Percentiles rank a stretch among this genome's conserved stretches.
phyloP scores from a whole-genome alignment of 2,113 vertebrate species.

The Nannospalax galili region DNA sequence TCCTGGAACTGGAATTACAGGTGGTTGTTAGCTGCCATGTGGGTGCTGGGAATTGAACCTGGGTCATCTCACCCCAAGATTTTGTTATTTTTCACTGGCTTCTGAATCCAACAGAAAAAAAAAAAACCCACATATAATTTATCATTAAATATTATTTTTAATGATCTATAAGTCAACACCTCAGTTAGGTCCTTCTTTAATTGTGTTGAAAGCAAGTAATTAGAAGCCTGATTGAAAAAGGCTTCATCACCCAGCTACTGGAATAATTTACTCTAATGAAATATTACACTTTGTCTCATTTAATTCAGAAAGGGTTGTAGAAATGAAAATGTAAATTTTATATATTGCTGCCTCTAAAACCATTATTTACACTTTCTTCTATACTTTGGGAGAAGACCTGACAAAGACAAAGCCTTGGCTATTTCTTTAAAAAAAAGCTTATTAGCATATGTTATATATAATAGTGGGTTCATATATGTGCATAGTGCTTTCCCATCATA shows the following conservation, averaged over 20 bases:
- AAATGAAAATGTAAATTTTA: slow-evolving; percentile 56
- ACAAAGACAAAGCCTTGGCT: neutral
- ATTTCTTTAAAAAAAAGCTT: neutral
- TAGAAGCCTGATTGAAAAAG: slow-evolving; percentile 21
- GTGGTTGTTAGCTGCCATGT: too few relatives aligned
- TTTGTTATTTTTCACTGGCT: neutral
- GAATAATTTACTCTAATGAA: slow-evolving; percentile 34
- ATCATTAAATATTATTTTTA: neutral
- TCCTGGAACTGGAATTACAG: too few relatives aligned
- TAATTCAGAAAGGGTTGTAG: neutral
- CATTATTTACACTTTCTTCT: slow-evolving; percentile 23
- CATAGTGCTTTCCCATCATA: neutral
- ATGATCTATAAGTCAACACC: slow-evolving; percentile 34
- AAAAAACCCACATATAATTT: too few relatives aligned
- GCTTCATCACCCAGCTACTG: slow-evolving; percentile 12
- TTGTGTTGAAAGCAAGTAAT: slow-evolving; percentile 46
- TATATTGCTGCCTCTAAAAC: neutral
- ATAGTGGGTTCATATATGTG: neutral
- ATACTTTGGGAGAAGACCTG: slow-evolving; percentile 28
- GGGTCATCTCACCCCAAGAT: neutral
- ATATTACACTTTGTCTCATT: slow-evolving; percentile 18
- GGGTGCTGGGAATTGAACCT: too few relatives aligned
- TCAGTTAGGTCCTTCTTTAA: slow-evolving; percentile 7
- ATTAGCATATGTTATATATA: neutral
- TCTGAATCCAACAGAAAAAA: slow-evolving; percentile 50